These are phyloP conservation scores for Saturnia japonica DNA, from an alignment of 2,888 invertebrate genomes.

Conservation along the genomic window DNA sequence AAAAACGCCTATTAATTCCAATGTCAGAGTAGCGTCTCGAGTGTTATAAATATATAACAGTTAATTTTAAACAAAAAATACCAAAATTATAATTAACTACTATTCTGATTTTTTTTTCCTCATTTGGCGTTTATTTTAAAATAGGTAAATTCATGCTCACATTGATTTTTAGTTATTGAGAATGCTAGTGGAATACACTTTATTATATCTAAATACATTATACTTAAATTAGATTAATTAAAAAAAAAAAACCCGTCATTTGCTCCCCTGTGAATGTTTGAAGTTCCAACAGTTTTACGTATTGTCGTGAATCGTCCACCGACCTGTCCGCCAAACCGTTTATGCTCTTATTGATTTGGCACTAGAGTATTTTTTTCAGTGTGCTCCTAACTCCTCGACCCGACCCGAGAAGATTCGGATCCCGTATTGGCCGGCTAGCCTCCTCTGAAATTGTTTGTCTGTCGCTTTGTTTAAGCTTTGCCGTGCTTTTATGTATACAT, in stretches of 20 bases:
- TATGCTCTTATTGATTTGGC: conserved; percentile 78
- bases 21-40: no score
- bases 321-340: conserved; percentile 70
- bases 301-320: conserved; percentile 39
- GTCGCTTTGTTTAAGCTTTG: conserved; percentile 71
- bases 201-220: conserved; percentile 40
- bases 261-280: conserved; percentile 44
- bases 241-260: conserved; percentile 37
- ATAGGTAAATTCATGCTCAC: conserved; percentile 78
- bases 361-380: conserved; percentile 82
- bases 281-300: conserved; percentile 27
- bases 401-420: conserved; percentile 76
- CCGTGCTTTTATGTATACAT: conserved; percentile 58
- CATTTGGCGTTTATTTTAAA: conserved; percentile 25
- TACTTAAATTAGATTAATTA: conserved; percentile 35
- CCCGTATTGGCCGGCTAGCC: conserved; percentile 79
- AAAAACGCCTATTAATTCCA: no score
- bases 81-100: no score
- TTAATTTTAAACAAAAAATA: no score
- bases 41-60: no score
- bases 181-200: conserved; percentile 76
- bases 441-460: conserved; percentile 81
- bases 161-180: conserved; percentile 74
- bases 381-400: conserved; percentile 83
- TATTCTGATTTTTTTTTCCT: no score